These are phyloP conservation scores for Dolichotis patagonum DNA, from an alignment of 2,113 vertebrate species.

Conservation along the genomic window DNA sequence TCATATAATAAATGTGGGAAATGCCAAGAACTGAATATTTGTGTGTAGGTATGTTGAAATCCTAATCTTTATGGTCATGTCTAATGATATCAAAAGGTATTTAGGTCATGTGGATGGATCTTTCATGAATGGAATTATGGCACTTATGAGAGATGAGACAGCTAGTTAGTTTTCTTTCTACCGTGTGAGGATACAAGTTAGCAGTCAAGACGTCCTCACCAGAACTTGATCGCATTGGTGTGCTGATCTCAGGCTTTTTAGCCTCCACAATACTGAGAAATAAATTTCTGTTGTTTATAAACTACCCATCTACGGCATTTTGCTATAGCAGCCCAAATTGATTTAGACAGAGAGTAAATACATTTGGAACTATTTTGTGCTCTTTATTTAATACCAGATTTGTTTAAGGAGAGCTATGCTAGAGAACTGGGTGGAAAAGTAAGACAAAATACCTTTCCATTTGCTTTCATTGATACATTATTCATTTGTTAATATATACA, in stretches of 20 bases:
- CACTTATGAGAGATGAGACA: neutral
- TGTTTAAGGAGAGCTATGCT: neutral
- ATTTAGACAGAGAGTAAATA: neutral
- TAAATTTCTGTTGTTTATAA: neutral
- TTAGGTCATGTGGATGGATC: neutral
- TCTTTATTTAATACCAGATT: slow-evolving; percentile 41
- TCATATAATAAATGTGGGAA: neutral
- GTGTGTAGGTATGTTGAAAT: neutral
- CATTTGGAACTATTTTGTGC: neutral
- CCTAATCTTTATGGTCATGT: neutral
- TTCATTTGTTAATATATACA: neutral
- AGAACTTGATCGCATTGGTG: neutral
- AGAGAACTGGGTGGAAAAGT: neutral
- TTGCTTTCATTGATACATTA: neutral
- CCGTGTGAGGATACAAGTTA: neutral
- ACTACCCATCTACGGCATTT: neutral
- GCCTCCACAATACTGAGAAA: neutral
- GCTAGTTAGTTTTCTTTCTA: neutral
- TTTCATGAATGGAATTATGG: neutral
- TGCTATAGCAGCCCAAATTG: neutral
- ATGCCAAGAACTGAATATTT: neutral
- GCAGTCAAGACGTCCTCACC: neutral
- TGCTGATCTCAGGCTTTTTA: neutral
- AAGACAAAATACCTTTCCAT: neutral
- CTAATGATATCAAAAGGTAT: neutral